These are phyloP conservation scores for Caradrina clavipalpis DNA, from an alignment of 2,888 invertebrate genomes.

Conservation along the genomic window DNA sequence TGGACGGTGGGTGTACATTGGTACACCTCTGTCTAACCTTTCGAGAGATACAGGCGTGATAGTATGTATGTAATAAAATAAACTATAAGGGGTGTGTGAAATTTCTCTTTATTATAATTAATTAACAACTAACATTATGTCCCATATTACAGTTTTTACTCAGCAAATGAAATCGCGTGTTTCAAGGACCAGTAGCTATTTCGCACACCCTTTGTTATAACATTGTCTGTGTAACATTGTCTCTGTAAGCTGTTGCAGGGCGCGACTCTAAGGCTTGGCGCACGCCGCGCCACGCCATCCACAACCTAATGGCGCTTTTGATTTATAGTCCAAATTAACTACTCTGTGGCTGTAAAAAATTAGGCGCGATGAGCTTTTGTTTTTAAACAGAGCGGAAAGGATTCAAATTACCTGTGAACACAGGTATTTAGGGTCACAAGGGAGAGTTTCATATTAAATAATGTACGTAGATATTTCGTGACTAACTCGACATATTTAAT, in stretches of 20 bases:
- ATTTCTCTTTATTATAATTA: slow-evolving; percentile 21
- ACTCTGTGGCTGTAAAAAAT: slow-evolving; percentile 40
- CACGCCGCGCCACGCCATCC: slow-evolving; percentile 64
- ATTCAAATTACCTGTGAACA: slow-evolving; percentile 24
- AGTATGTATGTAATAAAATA: no score
- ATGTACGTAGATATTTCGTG: background rate
- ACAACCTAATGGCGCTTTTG: slow-evolving; percentile 63
- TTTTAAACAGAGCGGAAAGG: slow-evolving; percentile 35
- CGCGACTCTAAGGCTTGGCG: slow-evolving; percentile 77
- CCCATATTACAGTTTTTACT: slow-evolving; percentile 39
- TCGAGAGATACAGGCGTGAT: no score
- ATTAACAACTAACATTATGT: background rate
- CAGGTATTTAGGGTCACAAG: background rate
- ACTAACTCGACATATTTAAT: slow-evolving; percentile 8
- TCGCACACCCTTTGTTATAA: slow-evolving; percentile 70
- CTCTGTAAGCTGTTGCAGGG: slow-evolving; percentile 68
- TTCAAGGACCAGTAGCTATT: slow-evolving; percentile 63
- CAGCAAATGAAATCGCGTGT: slow-evolving; percentile 65
- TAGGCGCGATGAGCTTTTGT: slow-evolving; percentile 36
- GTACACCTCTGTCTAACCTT: no score
- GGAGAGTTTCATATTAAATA: slow-evolving; percentile 9
- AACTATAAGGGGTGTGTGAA: slow-evolving; percentile 7
- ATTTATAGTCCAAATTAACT: slow-evolving; percentile 68
- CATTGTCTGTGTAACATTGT: slow-evolving; percentile 67
- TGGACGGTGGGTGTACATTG: no score